phyloP scores from a whole-genome alignment of 2,888 invertebrate species.

The Phania funesta region DNA sequence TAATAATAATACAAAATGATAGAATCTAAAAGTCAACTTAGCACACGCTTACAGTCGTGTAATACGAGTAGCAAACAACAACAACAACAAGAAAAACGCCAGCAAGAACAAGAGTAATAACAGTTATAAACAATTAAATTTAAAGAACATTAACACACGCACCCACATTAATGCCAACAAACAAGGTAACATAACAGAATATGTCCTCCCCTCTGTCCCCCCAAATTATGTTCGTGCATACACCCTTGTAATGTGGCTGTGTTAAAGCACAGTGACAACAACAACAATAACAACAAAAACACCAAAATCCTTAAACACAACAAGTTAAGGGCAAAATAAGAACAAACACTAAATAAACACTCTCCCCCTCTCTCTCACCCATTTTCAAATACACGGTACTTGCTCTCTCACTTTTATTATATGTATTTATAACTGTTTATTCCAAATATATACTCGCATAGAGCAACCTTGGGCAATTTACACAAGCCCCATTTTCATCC shows the following conservation, averaged over 20 bases:
- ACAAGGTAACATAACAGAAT: slow-evolving; percentile 69
- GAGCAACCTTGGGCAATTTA: neutral
- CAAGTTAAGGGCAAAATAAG: slow-evolving; percentile 21
- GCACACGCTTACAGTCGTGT: slow-evolving; percentile 42
- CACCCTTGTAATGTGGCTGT: slow-evolving; percentile 56
- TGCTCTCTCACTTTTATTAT: too few species aligned
- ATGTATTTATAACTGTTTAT: too few species aligned
- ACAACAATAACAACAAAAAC: neutral
- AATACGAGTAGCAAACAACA: slow-evolving; percentile 26
- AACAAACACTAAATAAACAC: neutral
- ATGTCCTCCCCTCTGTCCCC: slow-evolving; percentile 35
- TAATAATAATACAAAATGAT: slow-evolving; percentile 20
- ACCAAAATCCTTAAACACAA: slow-evolving; percentile 6
- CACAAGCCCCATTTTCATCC: slow-evolving; percentile 3
- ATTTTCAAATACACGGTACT: neutral
- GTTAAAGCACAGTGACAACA: slow-evolving; percentile 25
- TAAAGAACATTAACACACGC: slow-evolving; percentile 28
- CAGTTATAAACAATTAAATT: slow-evolving; percentile 63
- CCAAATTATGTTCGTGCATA: neutral
- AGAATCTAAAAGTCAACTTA: slow-evolving; percentile 52
- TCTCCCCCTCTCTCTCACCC: neutral
- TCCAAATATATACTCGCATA: neutral
- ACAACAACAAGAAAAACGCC: slow-evolving; percentile 52
- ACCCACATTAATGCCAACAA: slow-evolving; percentile 13
- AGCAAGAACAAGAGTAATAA: slow-evolving; percentile 52